Conservation (phyloP, 2,888 invertebrate species). For the Heteropelma amictum region DNA sequence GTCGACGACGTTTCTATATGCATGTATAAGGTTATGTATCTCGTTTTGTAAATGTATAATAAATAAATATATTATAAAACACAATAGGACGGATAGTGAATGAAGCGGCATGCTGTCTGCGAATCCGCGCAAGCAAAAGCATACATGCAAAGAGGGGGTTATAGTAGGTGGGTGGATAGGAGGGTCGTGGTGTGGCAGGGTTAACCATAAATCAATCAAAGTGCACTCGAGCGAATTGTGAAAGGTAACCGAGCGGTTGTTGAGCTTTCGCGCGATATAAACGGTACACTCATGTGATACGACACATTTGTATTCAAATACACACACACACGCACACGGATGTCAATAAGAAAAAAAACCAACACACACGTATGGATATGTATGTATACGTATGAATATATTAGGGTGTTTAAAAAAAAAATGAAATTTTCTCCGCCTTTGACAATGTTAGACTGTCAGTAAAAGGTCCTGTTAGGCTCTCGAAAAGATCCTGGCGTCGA, state of each 20-base stretch:
- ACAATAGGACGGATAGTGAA: constrained; percentile 23
- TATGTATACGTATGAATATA: constrained; percentile 8
- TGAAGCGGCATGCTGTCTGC: constrained; percentile 54
- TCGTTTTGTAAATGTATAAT: neutral
- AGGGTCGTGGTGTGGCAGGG: constrained; percentile 67
- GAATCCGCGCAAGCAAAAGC: constrained; percentile 42
- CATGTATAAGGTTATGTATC: too few species aligned
- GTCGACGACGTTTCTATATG: too few species aligned
- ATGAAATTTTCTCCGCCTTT: too few species aligned
- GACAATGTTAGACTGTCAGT: too few species aligned
- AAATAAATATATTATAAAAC: too few species aligned
- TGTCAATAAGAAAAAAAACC: neutral
- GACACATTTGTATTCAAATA: constrained; percentile 1
- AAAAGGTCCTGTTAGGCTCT: too few species aligned
- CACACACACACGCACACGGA: constrained; percentile 8
- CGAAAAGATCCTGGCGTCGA: too few species aligned
- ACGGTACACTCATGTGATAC: constrained; percentile 40
- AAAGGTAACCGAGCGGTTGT: constrained; percentile 56
- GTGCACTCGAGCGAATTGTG: constrained; percentile 59
- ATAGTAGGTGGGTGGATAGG: constrained; percentile 58
- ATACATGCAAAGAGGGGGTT: constrained; percentile 25
- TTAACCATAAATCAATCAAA: constrained; percentile 72
- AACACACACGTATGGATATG: constrained; percentile 9
- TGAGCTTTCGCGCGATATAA: constrained; percentile 50
- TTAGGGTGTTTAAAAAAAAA: too few species aligned